Evolutionary conservation across 1,140 invertebrate genomes (phyloP).

Genomic region (Tetramorium alpestre): DNA sequence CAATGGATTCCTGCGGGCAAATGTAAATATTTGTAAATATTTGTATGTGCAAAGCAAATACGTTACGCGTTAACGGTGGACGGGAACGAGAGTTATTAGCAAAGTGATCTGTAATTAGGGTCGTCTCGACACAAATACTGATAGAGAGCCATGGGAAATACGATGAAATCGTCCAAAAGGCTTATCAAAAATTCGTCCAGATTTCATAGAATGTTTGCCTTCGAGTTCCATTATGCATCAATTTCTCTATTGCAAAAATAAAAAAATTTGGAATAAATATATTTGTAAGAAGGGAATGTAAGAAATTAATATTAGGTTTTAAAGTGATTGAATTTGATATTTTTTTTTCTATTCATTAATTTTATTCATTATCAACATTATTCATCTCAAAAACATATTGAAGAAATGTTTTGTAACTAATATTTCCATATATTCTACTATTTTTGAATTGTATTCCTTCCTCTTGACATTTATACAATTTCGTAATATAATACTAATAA

Average conservation of each 20-base stretch:
- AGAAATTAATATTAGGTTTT: background rate
- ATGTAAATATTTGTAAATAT: slow-evolving; percentile 85
- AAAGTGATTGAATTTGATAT: background rate
- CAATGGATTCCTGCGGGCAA: slow-evolving; percentile 76
- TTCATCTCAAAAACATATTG: background rate
- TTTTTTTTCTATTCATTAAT: background rate
- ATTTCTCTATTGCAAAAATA: slow-evolving; percentile 15
- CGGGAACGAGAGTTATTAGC: slow-evolving; percentile 33
- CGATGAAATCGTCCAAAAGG: slow-evolving; percentile 38
- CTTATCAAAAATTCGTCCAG: slow-evolving; percentile 56
- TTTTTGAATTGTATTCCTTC: background rate
- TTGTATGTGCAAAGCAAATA: slow-evolving; percentile 74
- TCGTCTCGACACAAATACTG: slow-evolving; percentile 3
- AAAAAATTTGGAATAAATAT: slow-evolving; percentile 22
- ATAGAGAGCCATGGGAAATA: slow-evolving; percentile 25
- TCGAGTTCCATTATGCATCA: slow-evolving; percentile 38
- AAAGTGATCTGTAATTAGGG: slow-evolving; percentile 54
- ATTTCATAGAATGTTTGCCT: slow-evolving; percentile 64
- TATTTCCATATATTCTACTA: background rate
- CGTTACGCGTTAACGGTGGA: slow-evolving; percentile 46
- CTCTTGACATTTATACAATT: background rate
- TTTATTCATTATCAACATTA: background rate
- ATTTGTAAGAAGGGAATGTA: background rate
- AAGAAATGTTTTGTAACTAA: background rate
- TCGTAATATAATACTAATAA: background rate